Base-by-base conservation (phyloP, 1,140 invertebrate species). In the Leptinotarsa texana region DNA sequence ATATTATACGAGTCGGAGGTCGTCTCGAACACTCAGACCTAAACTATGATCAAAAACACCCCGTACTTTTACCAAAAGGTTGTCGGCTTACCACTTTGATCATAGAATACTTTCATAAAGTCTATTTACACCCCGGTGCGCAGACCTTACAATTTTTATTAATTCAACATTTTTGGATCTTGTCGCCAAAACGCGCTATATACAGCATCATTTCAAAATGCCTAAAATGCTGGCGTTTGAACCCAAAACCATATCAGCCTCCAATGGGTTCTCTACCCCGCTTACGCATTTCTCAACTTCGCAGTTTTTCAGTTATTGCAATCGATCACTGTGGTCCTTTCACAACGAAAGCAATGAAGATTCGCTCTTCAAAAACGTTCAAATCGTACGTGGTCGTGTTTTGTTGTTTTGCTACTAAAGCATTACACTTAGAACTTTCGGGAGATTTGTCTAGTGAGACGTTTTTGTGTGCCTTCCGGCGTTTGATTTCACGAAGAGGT, bases 261-360 rank as follows among this genome's bases (percentile, higher is more conserved):
- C 63, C 63, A 65, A 65, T 65, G 63, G 15, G 18, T n/a, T 17
- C 15, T 22, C 24, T 21, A 65, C 63, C 63, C 15, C 15, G 13
- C 15, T 65, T 27, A 65, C 63, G 63, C 24, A 21, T 65, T n/a
- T 27, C 24, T 21, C 63, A 65, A 65, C 13, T 21, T 13, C 15
- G 21, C 15, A 13, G 15, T 13, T 65, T 65, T 65, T 27, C 24
- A 65, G 15, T 15, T 65, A 3, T 65, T 13, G 63, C 15, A 24
- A 21, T 13, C 6, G 84, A 65, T 21, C 21, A 80, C 75, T 80
- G 79, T 3, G 83, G 84, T 11, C 83, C 83, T 4, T 73, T 82
- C 61, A 22, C 22, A 15, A 73, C 80, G 15, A 76, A 65, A 27
- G 68, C 68, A 47, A 33, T 27, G 8, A 66, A 67, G 18, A 74